These are phyloP conservation scores for Cheiracanthium punctorium DNA, from an alignment of 2,888 invertebrate species.

Conservation along the genomic window DNA sequence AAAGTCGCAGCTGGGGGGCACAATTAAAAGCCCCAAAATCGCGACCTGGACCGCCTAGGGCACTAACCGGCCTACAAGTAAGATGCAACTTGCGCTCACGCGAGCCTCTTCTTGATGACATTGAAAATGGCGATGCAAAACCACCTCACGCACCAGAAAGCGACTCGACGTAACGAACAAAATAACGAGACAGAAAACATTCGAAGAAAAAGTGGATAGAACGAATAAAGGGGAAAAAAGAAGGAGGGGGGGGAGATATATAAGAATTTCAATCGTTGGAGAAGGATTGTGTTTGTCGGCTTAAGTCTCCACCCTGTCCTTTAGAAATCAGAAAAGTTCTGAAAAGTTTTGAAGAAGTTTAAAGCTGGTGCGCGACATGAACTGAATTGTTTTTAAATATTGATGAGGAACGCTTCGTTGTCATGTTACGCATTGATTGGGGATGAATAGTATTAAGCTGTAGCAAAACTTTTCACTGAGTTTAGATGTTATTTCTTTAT, in stretches of 20 bases:
- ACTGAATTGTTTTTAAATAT: neutral
- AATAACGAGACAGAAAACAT: neutral
- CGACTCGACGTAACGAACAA: slow-evolving; percentile 20
- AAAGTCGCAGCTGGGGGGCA: slow-evolving; percentile 28
- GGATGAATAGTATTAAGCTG: neutral
- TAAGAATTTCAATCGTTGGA: neutral
- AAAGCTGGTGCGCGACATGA: neutral
- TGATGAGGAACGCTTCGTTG: neutral
- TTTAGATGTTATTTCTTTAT: no score
- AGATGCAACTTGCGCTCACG: slow-evolving; percentile 46
- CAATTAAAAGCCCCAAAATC: slow-evolving; percentile 61
- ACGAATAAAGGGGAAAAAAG: neutral
- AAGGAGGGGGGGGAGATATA: neutral
- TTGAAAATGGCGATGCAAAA: slow-evolving; percentile 41
- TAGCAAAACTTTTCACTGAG: neutral
- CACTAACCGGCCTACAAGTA: slow-evolving; percentile 18
- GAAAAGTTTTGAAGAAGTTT: neutral
- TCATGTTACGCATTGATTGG: neutral
- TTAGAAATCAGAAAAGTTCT: neutral
- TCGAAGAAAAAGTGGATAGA: no score
- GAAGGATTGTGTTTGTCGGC: neutral
- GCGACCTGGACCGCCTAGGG: slow-evolving; percentile 52
- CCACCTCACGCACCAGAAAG: slow-evolving; percentile 27
- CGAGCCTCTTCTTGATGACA: slow-evolving; percentile 44
- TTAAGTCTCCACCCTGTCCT: neutral